Conservation (phyloP, 2,797 vertebrate species). For the Falco novaeseelandiae region DNA sequence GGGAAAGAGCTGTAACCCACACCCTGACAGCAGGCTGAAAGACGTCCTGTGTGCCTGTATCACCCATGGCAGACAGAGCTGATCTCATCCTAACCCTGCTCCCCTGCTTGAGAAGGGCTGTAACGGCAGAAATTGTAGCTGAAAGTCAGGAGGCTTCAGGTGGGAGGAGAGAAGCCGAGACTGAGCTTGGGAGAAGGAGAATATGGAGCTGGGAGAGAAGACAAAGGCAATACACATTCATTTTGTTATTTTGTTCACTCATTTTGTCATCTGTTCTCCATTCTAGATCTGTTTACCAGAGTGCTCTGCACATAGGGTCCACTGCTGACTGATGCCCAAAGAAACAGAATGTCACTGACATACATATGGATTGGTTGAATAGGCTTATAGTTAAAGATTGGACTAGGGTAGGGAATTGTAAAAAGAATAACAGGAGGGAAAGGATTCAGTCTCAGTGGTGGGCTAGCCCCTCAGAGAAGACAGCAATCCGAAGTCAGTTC, state of each 20-base stretch:
- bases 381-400: background rate
- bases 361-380: background rate
- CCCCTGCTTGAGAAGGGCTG: background rate
- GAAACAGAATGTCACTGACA: background rate
- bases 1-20: background rate
- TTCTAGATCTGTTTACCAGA: background rate
- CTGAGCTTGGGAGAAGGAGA: background rate
- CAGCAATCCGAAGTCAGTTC: background rate
- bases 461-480: background rate
- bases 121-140: background rate
- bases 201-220: background rate
- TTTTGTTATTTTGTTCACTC: background rate
- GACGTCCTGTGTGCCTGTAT: background rate
- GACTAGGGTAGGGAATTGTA: background rate
- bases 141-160: background rate
- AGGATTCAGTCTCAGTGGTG: background rate
- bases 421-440: background rate
- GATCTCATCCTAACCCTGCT: background rate
- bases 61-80: background rate
- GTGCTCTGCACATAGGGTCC: background rate
- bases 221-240: background rate
- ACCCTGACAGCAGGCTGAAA: background rate
- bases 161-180: background rate
- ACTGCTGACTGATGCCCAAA: background rate
- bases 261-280: background rate